These are phyloP conservation scores for Coturnix japonica DNA, from an alignment of 2,113 vertebrate species.

Conservation along the genomic window DNA sequence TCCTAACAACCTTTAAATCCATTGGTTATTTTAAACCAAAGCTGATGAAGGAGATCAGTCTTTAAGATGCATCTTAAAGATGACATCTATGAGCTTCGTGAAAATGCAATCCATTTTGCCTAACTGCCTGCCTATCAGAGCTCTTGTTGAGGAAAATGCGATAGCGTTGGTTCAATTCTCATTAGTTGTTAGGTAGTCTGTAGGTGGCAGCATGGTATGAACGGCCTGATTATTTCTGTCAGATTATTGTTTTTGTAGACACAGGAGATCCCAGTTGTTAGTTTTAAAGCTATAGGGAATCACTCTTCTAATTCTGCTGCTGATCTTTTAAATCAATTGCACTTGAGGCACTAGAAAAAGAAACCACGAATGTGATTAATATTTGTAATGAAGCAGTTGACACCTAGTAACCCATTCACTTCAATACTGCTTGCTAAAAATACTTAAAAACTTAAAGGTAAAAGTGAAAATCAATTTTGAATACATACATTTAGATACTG, in stretches of 20 bases:
- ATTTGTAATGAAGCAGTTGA: constrained; percentile 57
- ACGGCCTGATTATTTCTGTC: background rate
- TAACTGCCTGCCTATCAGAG: background rate
- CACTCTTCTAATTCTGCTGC: background rate
- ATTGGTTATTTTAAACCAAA: background rate
- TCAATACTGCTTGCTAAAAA: constrained; percentile 44
- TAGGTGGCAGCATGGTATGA: constrained; percentile 58
- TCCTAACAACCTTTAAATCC: background rate
- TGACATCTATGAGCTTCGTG: background rate
- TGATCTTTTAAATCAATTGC: constrained; percentile 13
- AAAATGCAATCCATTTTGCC: background rate
- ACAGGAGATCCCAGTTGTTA: background rate
- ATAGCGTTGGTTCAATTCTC: background rate
- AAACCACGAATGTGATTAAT: constrained; percentile 51
- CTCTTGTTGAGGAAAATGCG: background rate
- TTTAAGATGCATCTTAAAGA: background rate
- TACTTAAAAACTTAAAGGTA: constrained; percentile 45
- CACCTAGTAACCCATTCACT: constrained; percentile 57
- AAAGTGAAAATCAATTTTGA: constrained; percentile 25
- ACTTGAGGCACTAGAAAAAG: background rate
- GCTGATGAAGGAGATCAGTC: background rate
- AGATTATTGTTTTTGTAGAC: background rate
- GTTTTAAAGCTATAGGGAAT: background rate
- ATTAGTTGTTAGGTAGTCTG: background rate
- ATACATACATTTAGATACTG: constrained; percentile 17